Conservation (phyloP, 2,113 vertebrate species). For the Oriolus oriolus region DNA sequence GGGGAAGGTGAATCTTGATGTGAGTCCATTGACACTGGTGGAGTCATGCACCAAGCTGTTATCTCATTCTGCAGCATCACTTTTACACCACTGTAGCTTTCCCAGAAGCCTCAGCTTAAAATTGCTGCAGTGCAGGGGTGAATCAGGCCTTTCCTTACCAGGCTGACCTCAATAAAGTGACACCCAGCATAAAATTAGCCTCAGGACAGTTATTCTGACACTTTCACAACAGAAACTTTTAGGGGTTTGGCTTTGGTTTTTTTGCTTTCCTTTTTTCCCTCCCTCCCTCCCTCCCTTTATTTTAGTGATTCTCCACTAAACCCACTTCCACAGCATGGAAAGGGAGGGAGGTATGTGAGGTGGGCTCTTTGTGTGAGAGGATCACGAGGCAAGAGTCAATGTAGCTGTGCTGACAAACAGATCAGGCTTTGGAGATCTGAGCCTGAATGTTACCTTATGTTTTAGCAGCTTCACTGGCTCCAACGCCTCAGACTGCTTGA, state of each 20-base stretch:
- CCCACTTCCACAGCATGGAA: not conserved
- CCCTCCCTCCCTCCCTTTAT: not conserved
- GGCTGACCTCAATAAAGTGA: not conserved
- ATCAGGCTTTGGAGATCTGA: not conserved
- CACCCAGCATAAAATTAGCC: not conserved
- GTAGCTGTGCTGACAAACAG: not conserved
- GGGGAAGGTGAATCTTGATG: not conserved
- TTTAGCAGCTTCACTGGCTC: not conserved
- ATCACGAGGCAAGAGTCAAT: not conserved
- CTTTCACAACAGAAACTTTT: not conserved
- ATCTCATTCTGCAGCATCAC: not conserved
- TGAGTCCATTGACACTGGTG: not conserved
- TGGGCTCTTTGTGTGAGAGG: not conserved
- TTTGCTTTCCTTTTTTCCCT: not conserved
- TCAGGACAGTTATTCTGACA: not conserved
- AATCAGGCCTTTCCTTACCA: not conserved
- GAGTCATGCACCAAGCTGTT: not conserved
- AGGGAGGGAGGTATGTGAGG: not conserved
- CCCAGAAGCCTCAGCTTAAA: not conserved
- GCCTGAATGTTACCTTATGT: conserved; percentile 13
- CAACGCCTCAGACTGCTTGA: not conserved
- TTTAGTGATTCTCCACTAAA: not conserved
- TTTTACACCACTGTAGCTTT: not conserved
- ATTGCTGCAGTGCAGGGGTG: not conserved
- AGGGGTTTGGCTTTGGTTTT: not conserved